These are phyloP conservation scores for Chamaetylas fuelleborni DNA, from an alignment of 2,113 vertebrate species.

Conservation along the genomic window DNA sequence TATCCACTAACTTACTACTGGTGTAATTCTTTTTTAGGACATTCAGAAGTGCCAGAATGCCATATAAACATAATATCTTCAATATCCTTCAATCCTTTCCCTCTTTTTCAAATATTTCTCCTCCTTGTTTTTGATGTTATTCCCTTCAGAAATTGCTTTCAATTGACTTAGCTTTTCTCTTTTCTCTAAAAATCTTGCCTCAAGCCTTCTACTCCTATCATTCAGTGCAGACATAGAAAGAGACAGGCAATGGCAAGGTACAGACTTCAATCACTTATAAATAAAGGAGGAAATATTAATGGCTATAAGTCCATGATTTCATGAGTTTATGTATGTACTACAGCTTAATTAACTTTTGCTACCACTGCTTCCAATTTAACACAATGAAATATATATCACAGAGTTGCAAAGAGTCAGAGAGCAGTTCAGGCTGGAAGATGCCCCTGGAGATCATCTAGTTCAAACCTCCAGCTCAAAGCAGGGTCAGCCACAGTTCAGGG, in stretches of 20 bases:
- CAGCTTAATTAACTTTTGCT: conserved; percentile 23
- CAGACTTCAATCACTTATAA: conserved; percentile 24
- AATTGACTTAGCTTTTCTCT: conserved; percentile 48
- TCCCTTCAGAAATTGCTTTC: conserved; percentile 65
- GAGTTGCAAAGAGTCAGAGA: background rate
- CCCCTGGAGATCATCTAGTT: background rate
- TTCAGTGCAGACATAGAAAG: conserved; percentile 27
- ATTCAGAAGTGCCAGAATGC: conserved; percentile 36
- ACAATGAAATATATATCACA: background rate
- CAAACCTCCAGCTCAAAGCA: background rate
- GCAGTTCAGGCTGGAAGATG: background rate
- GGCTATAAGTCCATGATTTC: background rate
- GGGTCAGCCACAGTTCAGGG: background rate
- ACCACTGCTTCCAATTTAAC: background rate
- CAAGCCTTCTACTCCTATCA: conserved; percentile 39
- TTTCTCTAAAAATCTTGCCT: conserved; percentile 57
- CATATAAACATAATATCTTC: conserved; percentile 48
- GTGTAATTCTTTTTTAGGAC: conserved; percentile 28
- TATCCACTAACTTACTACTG: background rate
- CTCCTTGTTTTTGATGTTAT: conserved; percentile 51
- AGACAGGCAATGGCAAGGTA: background rate
- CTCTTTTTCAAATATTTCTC: conserved; percentile 46
- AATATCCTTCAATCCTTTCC: conserved; percentile 29
- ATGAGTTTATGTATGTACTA: background rate
- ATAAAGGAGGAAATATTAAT: conserved; percentile 29